A percentile compares a stretch with the other conserved stretches of the same genome.
phyloP scores from a whole-genome alignment of 2,888 invertebrate genomes.

The Atethmia centrago region DNA sequence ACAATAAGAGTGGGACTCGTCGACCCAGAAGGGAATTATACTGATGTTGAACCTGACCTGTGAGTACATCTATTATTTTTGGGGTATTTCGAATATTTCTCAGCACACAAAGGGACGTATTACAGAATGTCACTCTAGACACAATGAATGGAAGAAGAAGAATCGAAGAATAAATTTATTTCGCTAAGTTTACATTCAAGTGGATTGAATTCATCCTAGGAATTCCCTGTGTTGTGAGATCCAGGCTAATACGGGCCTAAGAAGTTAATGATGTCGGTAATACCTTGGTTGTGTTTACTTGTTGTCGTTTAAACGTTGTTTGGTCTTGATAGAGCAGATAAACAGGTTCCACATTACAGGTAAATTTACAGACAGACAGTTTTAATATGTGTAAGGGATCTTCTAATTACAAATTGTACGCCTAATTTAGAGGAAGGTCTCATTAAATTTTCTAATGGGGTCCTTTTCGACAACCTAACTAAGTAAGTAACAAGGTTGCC shows the following conservation, averaged over 20 bases:
- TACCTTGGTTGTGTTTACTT: not conserved
- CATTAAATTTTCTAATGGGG: not conserved
- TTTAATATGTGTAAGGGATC: not conserved
- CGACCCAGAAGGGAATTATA: slow-evolving; percentile 87
- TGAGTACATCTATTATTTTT: slow-evolving; percentile 72
- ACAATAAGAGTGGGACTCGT: slow-evolving; percentile 87
- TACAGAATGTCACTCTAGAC: no score
- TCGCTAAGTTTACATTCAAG: no score
- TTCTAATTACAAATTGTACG: not conserved
- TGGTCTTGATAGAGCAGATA: not conserved
- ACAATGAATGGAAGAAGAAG: no score
- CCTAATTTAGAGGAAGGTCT: no score
- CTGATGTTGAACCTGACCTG: slow-evolving; percentile 88
- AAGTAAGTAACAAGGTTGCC: not conserved
- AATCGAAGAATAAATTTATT: no score
- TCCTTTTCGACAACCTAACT: not conserved
- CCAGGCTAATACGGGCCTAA: not conserved
- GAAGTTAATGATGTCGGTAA: not conserved
- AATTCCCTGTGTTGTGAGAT: no score
- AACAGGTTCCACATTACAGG: not conserved
- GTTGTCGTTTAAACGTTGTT: no score
- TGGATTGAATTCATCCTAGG: no score
- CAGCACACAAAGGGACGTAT: no score
- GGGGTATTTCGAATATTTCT: not conserved
- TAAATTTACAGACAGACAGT: not conserved